phyloP scores from a whole-genome alignment of 2,113 vertebrate species.

The Dascyllus trimaculatus region DNA sequence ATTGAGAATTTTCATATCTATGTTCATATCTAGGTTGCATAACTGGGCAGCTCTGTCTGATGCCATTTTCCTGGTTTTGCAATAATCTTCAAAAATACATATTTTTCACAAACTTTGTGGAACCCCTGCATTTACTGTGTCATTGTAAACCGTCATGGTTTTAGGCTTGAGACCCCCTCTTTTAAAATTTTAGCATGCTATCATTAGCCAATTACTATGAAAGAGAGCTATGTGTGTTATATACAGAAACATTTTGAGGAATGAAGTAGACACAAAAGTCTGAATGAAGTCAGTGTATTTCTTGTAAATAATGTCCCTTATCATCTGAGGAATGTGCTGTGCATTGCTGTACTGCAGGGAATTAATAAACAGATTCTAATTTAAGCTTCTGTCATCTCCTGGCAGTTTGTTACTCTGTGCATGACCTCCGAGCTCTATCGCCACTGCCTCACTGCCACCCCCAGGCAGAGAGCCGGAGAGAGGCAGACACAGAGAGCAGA shows the following conservation, averaged over 20 bases:
- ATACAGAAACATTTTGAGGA: neutral
- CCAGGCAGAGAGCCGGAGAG: neutral
- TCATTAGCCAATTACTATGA: neutral
- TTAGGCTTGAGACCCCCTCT: no score
- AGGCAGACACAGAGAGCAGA: neutral
- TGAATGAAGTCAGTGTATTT: neutral
- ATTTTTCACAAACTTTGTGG: no score
- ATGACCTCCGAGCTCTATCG: slow-evolving; percentile 19
- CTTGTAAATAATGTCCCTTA: neutral
- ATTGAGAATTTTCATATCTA: slow-evolving; percentile 5
- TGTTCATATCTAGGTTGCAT: neutral
- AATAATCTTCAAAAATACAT: no score
- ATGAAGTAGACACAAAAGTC: neutral
- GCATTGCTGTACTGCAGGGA: slow-evolving; percentile 3
- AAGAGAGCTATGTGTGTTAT: neutral
- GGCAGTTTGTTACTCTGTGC: slow-evolving; percentile 23
- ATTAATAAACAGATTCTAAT: slow-evolving; percentile 46
- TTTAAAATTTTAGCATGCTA: no score
- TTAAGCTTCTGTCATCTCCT: slow-evolving; percentile 20
- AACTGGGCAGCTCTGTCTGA: neutral
- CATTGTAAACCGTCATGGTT: no score
- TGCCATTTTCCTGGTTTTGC: slow-evolving; percentile 4
- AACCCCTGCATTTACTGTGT: no score
- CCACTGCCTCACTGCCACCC: slow-evolving; percentile 31
- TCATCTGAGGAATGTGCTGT: slow-evolving; percentile 40